Percentiles rank a stretch among this genome's conserved stretches.
These are phyloP conservation scores for Turritopsis dohrnii DNA, from an alignment of 30 jellyfish, hydroid and myxozoan genomes.

Conservation along the genomic window DNA sequence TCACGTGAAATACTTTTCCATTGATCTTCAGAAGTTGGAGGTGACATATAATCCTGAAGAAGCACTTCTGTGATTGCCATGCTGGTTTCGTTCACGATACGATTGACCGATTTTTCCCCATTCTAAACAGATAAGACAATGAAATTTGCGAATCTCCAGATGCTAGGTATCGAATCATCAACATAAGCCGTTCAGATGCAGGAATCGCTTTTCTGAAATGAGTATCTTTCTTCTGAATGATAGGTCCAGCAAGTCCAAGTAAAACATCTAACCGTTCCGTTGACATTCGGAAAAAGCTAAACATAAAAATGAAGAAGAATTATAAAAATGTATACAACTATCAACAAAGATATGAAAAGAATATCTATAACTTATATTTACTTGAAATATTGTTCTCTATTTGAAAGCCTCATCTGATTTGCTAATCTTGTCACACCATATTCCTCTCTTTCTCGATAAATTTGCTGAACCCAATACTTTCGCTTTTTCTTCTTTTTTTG, in stretches of 20 bases:
- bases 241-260: neutral
- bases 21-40: neutral
- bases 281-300: conserved; percentile 11
- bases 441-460: neutral
- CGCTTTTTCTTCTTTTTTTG: neutral
- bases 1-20: conserved; percentile 11
- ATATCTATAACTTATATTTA: neutral
- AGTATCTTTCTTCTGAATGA: neutral
- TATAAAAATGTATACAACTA: neutral
- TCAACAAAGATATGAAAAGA: neutral
- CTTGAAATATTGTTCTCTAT: conserved; percentile 14
- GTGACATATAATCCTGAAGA: neutral
- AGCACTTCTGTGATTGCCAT: neutral
- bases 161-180: conserved; percentile 19
- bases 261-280: neutral
- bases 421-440: neutral
- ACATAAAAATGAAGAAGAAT: neutral
- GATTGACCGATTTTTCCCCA: neutral
- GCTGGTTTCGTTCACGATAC: conserved; percentile 9
- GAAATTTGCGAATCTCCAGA: conserved; percentile 6
- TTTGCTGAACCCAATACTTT: neutral
- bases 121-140: neutral
- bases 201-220: neutral
- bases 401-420: conserved; percentile 4
- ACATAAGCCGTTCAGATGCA: neutral